These are phyloP conservation scores for Nemopilema nomurai DNA, from an alignment of 30 jellyfish, hydroid and myxozoan species.

Conservation along the genomic window DNA sequence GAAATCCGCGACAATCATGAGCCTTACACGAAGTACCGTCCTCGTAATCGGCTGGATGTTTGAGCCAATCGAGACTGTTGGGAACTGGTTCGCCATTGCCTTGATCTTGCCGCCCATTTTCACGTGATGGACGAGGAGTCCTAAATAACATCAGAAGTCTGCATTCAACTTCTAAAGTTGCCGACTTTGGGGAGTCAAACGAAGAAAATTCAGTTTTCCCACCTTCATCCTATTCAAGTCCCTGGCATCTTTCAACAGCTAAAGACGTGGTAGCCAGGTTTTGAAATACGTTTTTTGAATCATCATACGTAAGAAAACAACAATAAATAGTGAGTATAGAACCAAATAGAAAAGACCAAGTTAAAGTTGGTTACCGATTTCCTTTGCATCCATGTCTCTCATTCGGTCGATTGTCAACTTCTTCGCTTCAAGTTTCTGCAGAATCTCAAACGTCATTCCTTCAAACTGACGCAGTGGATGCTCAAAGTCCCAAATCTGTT, in stretches of 20 bases:
- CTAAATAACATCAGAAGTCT: constrained; percentile 19
- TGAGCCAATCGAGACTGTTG: constrained; percentile 77
- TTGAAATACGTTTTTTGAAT: no score
- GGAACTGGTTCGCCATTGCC: constrained; percentile 87
- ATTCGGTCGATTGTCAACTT: constrained; percentile 78
- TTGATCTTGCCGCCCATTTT: constrained; percentile 83
- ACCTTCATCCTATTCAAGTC: no score
- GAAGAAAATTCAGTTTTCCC: no score
- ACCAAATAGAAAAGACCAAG: not conserved
- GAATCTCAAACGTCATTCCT: constrained; percentile 74
- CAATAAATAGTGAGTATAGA: not conserved
- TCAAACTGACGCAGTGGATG: constrained; percentile 96
- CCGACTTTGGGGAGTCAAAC: no score
- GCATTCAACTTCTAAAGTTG: no score
- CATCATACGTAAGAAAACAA: not conserved
- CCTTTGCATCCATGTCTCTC: constrained; percentile 89
- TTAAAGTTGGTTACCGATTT: constrained; percentile 69
- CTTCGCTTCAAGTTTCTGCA: constrained; percentile 83
- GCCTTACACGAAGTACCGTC: constrained; percentile 89
- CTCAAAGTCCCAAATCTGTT: constrained; percentile 91
- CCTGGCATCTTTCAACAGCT: no score
- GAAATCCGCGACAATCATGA: constrained; percentile 85
- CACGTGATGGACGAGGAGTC: constrained; percentile 83
- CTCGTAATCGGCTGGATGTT: constrained; percentile 97
- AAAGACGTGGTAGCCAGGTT: no score